phyloP scores from a whole-genome alignment of 1,140 invertebrate genomes.

The Brachionus rotundiformis region DNA sequence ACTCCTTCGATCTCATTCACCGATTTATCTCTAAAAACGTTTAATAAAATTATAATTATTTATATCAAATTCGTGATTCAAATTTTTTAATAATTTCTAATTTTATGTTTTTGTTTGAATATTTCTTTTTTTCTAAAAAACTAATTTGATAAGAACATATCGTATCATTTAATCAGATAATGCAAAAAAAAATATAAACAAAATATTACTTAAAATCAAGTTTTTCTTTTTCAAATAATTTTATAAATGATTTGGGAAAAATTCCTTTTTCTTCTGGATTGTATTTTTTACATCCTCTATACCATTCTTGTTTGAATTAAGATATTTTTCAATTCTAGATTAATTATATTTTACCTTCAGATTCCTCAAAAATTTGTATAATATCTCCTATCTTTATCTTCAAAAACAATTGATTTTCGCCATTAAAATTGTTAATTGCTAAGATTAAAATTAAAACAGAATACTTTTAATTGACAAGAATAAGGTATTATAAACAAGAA shows the following conservation, averaged over 20 bases:
- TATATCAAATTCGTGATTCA: too few species aligned
- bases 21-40: not conserved
- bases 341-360: too few species aligned
- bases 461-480: too few species aligned
- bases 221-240: not conserved
- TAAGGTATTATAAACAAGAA: too few species aligned
- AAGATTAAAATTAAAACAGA: not conserved
- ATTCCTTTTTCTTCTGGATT: slow-evolving; percentile 17
- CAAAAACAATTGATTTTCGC: not conserved
- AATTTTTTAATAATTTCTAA: too few species aligned
- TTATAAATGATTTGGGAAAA: slow-evolving; percentile 22
- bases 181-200: not conserved
- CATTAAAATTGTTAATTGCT: slow-evolving; percentile 9
- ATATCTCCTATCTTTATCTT: slow-evolving; percentile 31
- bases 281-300: not conserved
- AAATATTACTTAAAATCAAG: not conserved
- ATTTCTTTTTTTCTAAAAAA: not conserved
- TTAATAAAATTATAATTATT: not conserved
- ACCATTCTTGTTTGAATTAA: too few species aligned
- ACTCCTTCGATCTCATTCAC: slow-evolving; percentile 34
- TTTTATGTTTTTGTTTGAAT: too few species aligned
- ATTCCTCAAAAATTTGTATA: not conserved
- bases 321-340: too few species aligned
- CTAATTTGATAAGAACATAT: too few species aligned
- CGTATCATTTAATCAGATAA: too few species aligned